A percentile compares a stretch with the other conserved stretches of the same genome.
Evolutionary conservation across 1,140 invertebrate species (phyloP).

Genomic region (Sycophaga agraensis): DNA sequence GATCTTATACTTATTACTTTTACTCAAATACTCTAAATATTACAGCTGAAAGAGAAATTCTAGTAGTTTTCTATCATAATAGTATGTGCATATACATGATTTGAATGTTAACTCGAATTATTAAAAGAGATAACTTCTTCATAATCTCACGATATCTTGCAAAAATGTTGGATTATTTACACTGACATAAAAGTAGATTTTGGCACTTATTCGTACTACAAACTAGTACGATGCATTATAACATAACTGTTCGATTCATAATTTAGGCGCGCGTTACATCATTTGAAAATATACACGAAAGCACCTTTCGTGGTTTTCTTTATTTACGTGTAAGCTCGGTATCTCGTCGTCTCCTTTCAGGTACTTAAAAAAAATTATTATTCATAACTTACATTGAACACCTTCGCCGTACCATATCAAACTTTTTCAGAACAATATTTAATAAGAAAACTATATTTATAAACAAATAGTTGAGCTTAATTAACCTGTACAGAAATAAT

Average conservation of each 20-base stretch:
- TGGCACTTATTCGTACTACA: slow-evolving; percentile 20
- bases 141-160: slow-evolving; percentile 3
- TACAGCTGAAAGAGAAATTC: neutral
- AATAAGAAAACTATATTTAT: too few relatives aligned
- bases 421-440: too few relatives aligned
- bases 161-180: slow-evolving; percentile 19
- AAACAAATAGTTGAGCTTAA: too few relatives aligned
- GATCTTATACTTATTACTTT: too few relatives aligned
- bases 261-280: slow-evolving; percentile 16
- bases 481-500: too few relatives aligned
- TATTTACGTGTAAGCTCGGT: slow-evolving; percentile 24
- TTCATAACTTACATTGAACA: too few relatives aligned
- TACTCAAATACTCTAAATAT: neutral
- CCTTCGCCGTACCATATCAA: too few relatives aligned
- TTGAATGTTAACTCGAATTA: neutral
- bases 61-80: neutral
- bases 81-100: neutral
- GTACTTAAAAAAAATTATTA: slow-evolving; percentile 18
- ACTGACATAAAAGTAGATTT: slow-evolving; percentile 18
- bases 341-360: slow-evolving; percentile 22
- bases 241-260: slow-evolving; percentile 3
- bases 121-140: neutral
- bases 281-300: slow-evolving; percentile 22
- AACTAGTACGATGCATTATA: slow-evolving; percentile 9
- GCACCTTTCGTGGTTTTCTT: slow-evolving; percentile 13